Base-by-base conservation (phyloP, 1,140 invertebrate genomes). In the Babylonia areolata region DNA sequence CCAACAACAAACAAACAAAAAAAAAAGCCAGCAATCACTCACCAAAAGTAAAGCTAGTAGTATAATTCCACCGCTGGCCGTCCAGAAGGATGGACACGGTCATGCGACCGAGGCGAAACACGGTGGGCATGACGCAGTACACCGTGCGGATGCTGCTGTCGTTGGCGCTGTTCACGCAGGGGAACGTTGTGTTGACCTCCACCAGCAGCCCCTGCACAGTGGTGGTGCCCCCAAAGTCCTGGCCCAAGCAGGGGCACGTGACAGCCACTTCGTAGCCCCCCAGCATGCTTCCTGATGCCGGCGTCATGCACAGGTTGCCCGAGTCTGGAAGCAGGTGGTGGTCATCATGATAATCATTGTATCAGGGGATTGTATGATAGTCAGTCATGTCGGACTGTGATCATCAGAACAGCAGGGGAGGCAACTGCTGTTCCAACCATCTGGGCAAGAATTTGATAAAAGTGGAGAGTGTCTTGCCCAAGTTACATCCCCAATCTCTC, bases 61-160 rank as follows among this genome's bases (percentile, higher is more conserved):
- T 87, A 84, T 87, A 91, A 80, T 88, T 87, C 88, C 87, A 88
- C 51, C 51, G 78, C 42, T 81, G 75, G 51, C 86, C 81, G 71
- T 87, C 81, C 20, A 90, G 84, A 75, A 87, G 87, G 31, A 90
- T 54, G 20, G 85, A 54, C 28, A 91, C 58, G 23, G 88, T 89
- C 42, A 91, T 69, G 37, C 87, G 80, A 23, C 90, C 90, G 5
- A 88, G 89, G 39, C 78, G 17, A 54, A 90, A 91, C 40, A 91
- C 81, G 42, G 87, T 85, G 0, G 90, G 89, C 51, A 87, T 86
- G 40, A 90, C 85, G 46, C 90, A 91, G 23, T 31, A 58, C n/a
- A 73, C 82, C 31, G 64, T 84, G 5, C 78, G 78, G 3, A 80
- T 83, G 20, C 83, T 75, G 11, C 71, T 64, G 33, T 28, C 15